phyloP scores from a whole-genome alignment of 2,113 vertebrate species.

The Microtus richardsoni region DNA sequence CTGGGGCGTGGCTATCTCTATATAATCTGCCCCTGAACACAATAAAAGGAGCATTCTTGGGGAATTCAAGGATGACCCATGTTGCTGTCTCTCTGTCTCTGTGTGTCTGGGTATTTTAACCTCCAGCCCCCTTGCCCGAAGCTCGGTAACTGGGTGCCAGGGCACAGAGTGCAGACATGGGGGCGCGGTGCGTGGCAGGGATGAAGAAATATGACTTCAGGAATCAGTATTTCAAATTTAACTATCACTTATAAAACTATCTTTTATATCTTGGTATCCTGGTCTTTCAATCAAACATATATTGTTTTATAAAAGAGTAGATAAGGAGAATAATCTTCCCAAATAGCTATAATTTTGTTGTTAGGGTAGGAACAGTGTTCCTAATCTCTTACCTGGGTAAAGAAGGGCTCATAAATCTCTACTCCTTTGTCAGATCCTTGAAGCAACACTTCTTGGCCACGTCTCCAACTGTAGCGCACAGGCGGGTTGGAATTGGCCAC shows the following conservation, averaged over 20 bases:
- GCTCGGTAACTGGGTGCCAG: too few species aligned
- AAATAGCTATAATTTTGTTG: not conserved
- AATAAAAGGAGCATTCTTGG: too few species aligned
- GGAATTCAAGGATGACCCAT: too few species aligned
- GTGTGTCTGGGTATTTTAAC: too few species aligned
- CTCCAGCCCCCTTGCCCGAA: too few species aligned
- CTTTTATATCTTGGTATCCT: not conserved
- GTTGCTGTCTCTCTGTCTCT: too few species aligned
- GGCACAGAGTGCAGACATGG: too few species aligned
- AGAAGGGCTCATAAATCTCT: slow-evolving; percentile 99
- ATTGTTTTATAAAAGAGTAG: not conserved
- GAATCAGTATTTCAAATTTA: not conserved
- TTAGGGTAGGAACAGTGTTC: rapidly evolving
- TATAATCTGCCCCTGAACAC: too few species aligned
- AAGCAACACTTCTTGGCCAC: slow-evolving; percentile 94
- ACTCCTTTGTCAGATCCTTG: slow-evolving; percentile 99
- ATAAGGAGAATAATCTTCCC: slow-evolving; percentile 16
- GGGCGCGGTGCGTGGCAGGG: too few species aligned
- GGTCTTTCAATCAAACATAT: not conserved
- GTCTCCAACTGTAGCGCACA: slow-evolving; percentile 97
- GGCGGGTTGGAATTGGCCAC: slow-evolving; percentile 98
- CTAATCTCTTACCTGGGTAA: slow-evolving; percentile 94
- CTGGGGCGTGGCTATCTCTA: too few species aligned
- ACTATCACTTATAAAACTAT: not conserved
- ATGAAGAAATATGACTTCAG: not conserved